Percentiles rank a stretch among this genome's conserved stretches.
phyloP scores from a whole-genome alignment of 2,113 vertebrate species.

The Osmerus eperlanus region DNA sequence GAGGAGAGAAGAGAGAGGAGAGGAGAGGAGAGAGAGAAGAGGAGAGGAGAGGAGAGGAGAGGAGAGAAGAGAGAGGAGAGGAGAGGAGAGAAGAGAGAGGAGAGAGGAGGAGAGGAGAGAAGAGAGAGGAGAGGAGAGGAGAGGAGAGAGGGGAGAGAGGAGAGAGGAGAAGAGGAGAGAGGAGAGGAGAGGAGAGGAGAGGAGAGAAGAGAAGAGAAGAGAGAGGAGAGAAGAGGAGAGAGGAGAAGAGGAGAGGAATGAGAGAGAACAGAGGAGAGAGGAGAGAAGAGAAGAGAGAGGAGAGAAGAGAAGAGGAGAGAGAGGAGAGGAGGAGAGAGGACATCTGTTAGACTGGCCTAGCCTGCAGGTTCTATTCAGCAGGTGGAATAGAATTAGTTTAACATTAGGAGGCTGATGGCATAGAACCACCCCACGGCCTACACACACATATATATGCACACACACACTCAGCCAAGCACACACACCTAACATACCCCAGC shows the following conservation, averaged over 20 bases:
- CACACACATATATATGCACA: constrained; percentile 5
- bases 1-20: no score
- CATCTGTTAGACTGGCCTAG: background rate
- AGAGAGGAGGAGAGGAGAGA: accelerated
- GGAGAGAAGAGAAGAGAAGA: accelerated
- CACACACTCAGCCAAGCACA: no score
- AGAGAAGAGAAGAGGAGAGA: background rate
- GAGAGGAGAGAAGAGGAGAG: background rate
- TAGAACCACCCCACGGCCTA: constrained; percentile 13
- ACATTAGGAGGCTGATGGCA: constrained; percentile 18
- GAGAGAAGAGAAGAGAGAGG: background rate
- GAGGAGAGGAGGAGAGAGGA: background rate
- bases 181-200: no score
- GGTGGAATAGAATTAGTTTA: constrained; percentile 28
- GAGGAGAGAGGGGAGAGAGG: constrained; percentile 27
- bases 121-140: no score
- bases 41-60: no score
- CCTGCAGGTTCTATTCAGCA: constrained; percentile 2
- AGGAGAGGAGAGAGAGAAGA: no score
- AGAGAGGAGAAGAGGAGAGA: background rate
- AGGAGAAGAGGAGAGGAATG: background rate
- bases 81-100: constrained; percentile 26
- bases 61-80: no score
- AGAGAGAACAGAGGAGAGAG: background rate
- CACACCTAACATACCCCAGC: no score